phyloP scores from a whole-genome alignment of 1,140 invertebrate species.

The Eupeodes corollae region DNA sequence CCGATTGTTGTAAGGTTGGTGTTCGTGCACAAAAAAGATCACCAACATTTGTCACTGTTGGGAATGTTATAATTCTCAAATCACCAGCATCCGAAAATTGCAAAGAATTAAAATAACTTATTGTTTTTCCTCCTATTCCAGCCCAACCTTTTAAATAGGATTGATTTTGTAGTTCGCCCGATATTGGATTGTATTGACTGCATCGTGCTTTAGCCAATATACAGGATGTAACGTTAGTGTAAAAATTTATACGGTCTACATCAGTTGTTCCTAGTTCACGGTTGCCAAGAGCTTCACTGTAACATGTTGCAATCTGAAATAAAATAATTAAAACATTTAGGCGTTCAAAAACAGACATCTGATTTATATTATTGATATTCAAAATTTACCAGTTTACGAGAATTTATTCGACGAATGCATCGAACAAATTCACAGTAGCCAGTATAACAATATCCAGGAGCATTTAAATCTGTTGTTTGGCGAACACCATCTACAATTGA shows the following conservation, averaged over 20 bases:
- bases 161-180: conserved; percentile 40
- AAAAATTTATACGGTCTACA: conserved; percentile 34
- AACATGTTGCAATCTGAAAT: conserved; percentile 2
- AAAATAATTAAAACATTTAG: not conserved
- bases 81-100: conserved; percentile 43
- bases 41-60: conserved; percentile 21
- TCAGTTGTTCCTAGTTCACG: conserved; percentile 2
- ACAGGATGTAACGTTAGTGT: conserved; percentile 45
- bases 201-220: conserved; percentile 43
- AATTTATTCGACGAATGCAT: conserved; percentile 43
- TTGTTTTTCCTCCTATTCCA: not conserved
- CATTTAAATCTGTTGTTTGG: conserved; percentile 1
- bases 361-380: no score
- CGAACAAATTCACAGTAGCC: conserved; percentile 46
- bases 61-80: conserved; percentile 41
- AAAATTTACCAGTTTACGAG: conserved; percentile 40
- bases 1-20: conserved; percentile 22
- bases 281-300: conserved; percentile 1
- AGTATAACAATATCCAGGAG: conserved; percentile 31
- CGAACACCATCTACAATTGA: conserved; percentile 7
- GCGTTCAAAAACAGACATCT: not conserved
- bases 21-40: conserved; percentile 27
- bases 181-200: conserved; percentile 44
- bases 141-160: conserved; percentile 27
- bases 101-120: conserved; percentile 37